A percentile compares a stretch with the other conserved stretches of the same genome.
Evolutionary conservation across 2,888 invertebrate species (phyloP).

Genomic region (Ophion obscuratus): DNA sequence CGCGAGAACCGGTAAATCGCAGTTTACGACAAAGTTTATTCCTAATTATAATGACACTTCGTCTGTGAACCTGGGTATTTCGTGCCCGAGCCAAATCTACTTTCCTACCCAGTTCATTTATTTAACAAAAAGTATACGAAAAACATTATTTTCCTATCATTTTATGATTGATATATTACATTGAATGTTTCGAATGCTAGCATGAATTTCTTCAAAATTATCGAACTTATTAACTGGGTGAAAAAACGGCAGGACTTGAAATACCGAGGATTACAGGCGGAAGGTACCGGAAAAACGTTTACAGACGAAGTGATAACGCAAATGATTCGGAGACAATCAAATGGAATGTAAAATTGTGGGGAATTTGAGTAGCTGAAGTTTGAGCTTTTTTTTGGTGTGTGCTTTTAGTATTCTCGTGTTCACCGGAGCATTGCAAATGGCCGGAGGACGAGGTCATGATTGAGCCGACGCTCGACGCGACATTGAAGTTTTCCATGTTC

Average conservation of each 20-base stretch:
- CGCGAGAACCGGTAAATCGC: slow-evolving; percentile 80
- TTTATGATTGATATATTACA: no score
- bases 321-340: not conserved
- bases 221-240: no score
- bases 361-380: not conserved
- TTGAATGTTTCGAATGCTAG: no score
- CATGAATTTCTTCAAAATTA: no score
- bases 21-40: slow-evolving; percentile 11
- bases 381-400: slow-evolving; percentile 26
- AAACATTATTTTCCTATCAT: no score
- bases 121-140: no score
- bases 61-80: no score
- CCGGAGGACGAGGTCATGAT: slow-evolving; percentile 85
- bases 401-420: slow-evolving; percentile 76
- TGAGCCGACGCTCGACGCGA: slow-evolving; percentile 85
- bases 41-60: not conserved
- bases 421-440: slow-evolving; percentile 79
- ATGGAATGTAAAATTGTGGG: not conserved
- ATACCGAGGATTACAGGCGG: no score
- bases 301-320: not conserved
- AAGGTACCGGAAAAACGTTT: no score
- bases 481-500: slow-evolving; percentile 85
- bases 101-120: no score
- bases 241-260: no score
- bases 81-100: no score